A percentile compares a stretch with the other conserved stretches of the same genome.
Evolutionary conservation across 35 echinoderm and acorn worm species (phyloP).

Genomic region (Holothuria glaberrima): DNA sequence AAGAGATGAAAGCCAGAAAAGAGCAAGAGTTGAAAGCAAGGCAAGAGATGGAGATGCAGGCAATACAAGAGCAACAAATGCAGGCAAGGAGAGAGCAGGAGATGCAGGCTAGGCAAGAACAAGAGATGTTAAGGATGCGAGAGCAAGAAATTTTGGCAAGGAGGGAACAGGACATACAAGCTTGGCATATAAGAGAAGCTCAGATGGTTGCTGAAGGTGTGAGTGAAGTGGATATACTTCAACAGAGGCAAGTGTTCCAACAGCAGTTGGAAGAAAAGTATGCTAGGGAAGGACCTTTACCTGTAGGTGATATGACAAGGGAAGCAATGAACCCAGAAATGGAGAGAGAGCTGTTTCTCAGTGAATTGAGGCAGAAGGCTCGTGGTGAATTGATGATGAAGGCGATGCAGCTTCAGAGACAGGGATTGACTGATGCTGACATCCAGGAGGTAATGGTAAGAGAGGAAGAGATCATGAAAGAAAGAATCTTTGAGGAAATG

Average conservation of each 20-base stretch:
- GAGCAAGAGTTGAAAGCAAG: neutral
- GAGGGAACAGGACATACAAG: conserved; percentile 31
- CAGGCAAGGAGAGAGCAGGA: neutral
- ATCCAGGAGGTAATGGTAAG: conserved; percentile 18
- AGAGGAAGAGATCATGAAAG: conserved; percentile 15
- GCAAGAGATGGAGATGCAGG: neutral
- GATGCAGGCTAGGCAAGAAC: neutral
- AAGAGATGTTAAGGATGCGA: neutral
- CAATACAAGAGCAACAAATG: neutral
- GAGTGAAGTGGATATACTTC: conserved; percentile 17
- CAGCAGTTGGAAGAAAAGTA: conserved; percentile 12
- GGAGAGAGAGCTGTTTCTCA: neutral
- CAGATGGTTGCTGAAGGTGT: neutral
- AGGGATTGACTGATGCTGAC: conserved; percentile 18
- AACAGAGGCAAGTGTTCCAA: conserved; percentile 9
- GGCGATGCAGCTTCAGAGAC: neutral
- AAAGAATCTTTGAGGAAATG: conserved; percentile 1
- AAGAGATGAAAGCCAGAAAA: neutral
- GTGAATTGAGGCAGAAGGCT: neutral
- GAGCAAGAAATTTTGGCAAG: neutral
- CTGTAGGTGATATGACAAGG: neutral
- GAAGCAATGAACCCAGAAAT: too few relatives aligned
- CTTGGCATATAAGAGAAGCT: conserved; percentile 5
- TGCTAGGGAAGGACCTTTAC: too few relatives aligned
- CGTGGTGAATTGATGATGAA: conserved; percentile 28